phyloP scores from a whole-genome alignment of 2,797 vertebrate species.

The Myotis myotis region DNA sequence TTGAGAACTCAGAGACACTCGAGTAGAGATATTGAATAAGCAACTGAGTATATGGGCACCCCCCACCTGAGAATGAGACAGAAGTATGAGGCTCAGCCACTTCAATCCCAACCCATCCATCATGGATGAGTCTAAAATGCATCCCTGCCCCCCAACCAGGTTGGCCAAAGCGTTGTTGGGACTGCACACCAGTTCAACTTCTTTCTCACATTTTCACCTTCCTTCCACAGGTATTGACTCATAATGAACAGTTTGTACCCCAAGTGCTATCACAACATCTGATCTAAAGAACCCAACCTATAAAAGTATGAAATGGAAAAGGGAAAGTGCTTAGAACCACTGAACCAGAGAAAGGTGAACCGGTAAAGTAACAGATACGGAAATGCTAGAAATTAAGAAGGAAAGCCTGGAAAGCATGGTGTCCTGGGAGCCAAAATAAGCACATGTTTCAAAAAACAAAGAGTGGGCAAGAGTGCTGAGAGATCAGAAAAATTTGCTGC shows the following conservation, averaged over 20 bases:
- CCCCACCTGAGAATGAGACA: neutral
- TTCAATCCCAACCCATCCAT: neutral
- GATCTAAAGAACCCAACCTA: neutral
- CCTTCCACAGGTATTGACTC: neutral
- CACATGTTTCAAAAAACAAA: neutral
- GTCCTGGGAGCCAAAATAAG: conserved; percentile 28
- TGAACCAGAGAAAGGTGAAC: neutral
- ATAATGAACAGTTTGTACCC: neutral
- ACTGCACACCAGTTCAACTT: neutral
- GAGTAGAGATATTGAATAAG: neutral
- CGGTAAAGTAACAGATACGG: conserved; percentile 6
- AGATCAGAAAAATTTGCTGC: conserved; percentile 16
- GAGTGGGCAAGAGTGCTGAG: neutral
- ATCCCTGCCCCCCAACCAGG: neutral
- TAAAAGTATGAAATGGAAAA: neutral
- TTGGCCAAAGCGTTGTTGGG: neutral
- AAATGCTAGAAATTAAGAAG: neutral
- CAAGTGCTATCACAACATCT: neutral
- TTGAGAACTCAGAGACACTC: neutral
- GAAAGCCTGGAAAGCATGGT: conserved; percentile 5
- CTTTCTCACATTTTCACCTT: neutral
- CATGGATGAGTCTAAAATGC: neutral
- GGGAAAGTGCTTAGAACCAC: neutral
- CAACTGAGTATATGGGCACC: neutral
- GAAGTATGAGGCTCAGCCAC: neutral